These are phyloP conservation scores for Pitangus sulphuratus DNA, from an alignment of 2,797 vertebrate species.

Conservation along the genomic window DNA sequence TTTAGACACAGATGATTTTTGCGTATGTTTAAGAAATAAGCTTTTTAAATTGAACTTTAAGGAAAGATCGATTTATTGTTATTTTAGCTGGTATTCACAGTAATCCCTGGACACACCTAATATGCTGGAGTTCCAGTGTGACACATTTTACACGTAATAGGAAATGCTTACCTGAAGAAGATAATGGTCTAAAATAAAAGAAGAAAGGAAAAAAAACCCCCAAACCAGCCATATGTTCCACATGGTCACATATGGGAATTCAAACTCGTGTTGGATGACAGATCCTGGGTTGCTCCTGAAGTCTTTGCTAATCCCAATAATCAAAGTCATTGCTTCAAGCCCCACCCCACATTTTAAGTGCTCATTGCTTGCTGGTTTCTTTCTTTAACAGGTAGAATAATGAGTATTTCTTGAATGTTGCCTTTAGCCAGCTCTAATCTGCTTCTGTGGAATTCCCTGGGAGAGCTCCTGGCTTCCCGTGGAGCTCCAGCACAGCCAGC, in stretches of 20 bases:
- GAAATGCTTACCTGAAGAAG: not conserved
- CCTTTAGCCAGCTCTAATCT: not conserved
- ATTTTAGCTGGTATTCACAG: not conserved
- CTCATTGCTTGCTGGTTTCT: fast-evolving
- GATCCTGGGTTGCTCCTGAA: not conserved
- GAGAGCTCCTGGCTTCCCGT: not conserved
- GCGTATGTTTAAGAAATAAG: not conserved
- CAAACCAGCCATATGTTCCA: not conserved
- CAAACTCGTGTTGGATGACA: fast-evolving
- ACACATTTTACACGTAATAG: not conserved
- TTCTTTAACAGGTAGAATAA: not conserved
- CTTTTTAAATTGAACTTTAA: not conserved
- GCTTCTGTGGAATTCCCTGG: not conserved
- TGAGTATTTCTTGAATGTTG: not conserved
- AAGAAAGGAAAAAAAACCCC: too few species aligned
- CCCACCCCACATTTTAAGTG: not conserved
- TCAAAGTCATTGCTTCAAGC: not conserved
- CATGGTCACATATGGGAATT: fast-evolving
- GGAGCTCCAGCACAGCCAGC: not conserved
- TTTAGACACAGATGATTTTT: not conserved
- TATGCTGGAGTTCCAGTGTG: not conserved
- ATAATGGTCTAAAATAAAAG: not conserved
- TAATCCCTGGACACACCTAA: not conserved
- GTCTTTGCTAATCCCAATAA: not conserved
- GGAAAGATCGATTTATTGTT: not conserved